Conservation (phyloP, 2,888 invertebrate species). For the Drosophila lacicola region DNA sequence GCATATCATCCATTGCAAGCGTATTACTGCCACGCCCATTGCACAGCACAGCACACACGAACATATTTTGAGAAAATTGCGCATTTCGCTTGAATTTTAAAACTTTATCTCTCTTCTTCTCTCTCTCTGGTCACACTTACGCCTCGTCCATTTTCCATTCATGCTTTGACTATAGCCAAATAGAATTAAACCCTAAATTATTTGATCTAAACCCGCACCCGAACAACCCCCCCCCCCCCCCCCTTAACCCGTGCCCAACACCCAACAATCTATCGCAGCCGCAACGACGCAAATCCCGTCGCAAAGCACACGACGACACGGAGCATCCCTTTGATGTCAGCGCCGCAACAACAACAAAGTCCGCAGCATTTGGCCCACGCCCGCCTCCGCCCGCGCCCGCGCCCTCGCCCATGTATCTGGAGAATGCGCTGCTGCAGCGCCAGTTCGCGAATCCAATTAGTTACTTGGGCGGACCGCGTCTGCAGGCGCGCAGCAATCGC, state of each 20-base stretch:
- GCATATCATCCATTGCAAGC: slow-evolving; percentile 39
- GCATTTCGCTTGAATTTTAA: slow-evolving; percentile 47
- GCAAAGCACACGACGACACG: slow-evolving; percentile 68
- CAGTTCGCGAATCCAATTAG: slow-evolving; percentile 89
- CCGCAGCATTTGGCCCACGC: slow-evolving; percentile 25
- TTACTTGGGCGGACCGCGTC: slow-evolving; percentile 89
- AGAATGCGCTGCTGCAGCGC: slow-evolving; percentile 73
- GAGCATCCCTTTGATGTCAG: slow-evolving; percentile 58
- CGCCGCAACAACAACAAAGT: slow-evolving; percentile 35
- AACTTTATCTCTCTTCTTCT: slow-evolving; percentile 52
- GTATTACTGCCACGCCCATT: slow-evolving; percentile 1
- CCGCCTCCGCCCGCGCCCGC: slow-evolving; percentile 16
- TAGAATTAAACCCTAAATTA: slow-evolving; percentile 80
- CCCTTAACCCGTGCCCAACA: slow-evolving; percentile 19
- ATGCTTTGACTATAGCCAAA: slow-evolving; percentile 66
- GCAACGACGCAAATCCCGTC: slow-evolving; percentile 66
- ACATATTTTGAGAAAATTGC: slow-evolving; percentile 29
- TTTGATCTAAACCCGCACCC: slow-evolving; percentile 63
- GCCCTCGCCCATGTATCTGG: slow-evolving; percentile 85
- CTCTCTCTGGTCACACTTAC: slow-evolving; percentile 40
- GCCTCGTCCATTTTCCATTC: slow-evolving; percentile 42
- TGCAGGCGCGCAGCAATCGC: slow-evolving; percentile 85
- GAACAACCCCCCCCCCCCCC: slow-evolving; percentile 11
- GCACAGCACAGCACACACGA: too few species aligned
- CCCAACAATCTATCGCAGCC: slow-evolving; percentile 55